A percentile compares a stretch with the other conserved stretches of the same genome.
Conservation (phyloP, 2,797 vertebrate species). For the Helarctos malayanus region DNA sequence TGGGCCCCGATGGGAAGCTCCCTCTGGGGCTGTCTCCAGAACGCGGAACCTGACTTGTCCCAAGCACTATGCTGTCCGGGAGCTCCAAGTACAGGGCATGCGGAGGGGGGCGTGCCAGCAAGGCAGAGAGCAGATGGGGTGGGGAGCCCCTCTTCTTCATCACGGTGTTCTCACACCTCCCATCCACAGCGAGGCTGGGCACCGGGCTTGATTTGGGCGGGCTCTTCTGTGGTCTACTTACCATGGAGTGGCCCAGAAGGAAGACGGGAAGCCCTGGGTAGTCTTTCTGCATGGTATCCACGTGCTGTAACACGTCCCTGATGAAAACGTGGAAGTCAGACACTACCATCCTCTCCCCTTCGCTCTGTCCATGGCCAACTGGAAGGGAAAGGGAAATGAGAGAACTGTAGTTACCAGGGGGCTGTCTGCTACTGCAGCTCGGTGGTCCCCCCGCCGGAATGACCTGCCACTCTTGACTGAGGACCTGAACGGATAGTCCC, state of each 20-base stretch:
- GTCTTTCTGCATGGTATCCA: constrained; percentile 93
- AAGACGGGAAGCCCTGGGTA: constrained; percentile 93
- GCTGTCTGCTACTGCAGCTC: background rate
- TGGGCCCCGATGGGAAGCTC: background rate
- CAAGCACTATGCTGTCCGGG: background rate
- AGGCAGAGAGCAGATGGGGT: background rate
- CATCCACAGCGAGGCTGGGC: background rate
- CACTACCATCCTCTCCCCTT: constrained; percentile 96
- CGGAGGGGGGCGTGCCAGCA: background rate
- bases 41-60: background rate
- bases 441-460: rapidly evolving
- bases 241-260: constrained; percentile 98
- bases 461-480: background rate
- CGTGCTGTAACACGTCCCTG: constrained; percentile 95
- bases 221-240: constrained; percentile 85
- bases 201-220: rapidly evolving
- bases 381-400: constrained; percentile 72
- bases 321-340: constrained; percentile 96
- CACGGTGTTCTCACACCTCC: background rate
- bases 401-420: background rate
- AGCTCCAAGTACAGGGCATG: background rate
- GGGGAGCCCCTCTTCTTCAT: background rate
- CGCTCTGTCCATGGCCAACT: constrained; percentile 98
- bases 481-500: rapidly evolving
- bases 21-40: background rate